Evolutionary conservation across 1,140 invertebrate species (phyloP), one percentile per base, ranked within the genome.

Genomic region (Pygmarrhopalites habei): DNA sequence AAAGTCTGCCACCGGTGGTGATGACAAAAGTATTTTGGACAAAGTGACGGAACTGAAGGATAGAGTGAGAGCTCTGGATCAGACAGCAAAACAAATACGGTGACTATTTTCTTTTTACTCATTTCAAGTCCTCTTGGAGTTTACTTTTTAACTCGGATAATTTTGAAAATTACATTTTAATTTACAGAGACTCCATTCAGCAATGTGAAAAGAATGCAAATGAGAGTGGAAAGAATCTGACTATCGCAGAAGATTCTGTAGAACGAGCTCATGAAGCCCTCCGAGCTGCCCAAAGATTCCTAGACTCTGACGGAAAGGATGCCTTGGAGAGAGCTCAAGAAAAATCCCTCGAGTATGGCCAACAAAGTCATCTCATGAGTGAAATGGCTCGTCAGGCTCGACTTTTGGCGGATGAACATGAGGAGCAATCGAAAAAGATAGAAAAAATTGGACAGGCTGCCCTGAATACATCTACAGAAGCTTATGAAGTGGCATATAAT

Each of bases 281-380:
- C 32, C 82, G 80, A 66, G 41, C 32, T 30, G 69, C 69, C 0
- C 66, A 67, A 55, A 30, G 69, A 30, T 68, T 70, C 41, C n/a
- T 70, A 7, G 68, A 70, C 51, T 58, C 43, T 41, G 69, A 70
- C 7, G 69, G 69, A 32, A 64, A 63, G 35, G 60, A 65, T 17
- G 69, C 69, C 1, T 29, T 67, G 29, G 64, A 58, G 21, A 25
- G 87, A 70, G 93, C 93, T 0, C 82, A 84, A 72, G 84, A 88
- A 69, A 84, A 89, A 43, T 90, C 92, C 0, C 82, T 85, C 46
- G 84, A 90, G 75, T 90, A 92, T 75, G 93, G 92, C 5, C 86
- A 92, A 67, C 89, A 95, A 72, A 95, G 90, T 19, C 81, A 88
- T 25, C 85, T 90, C 70, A 95, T 97, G 88, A 92, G 92, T 1